Base-by-base conservation (phyloP, 2,113 vertebrate species). In the Rostratula benghalensis region DNA sequence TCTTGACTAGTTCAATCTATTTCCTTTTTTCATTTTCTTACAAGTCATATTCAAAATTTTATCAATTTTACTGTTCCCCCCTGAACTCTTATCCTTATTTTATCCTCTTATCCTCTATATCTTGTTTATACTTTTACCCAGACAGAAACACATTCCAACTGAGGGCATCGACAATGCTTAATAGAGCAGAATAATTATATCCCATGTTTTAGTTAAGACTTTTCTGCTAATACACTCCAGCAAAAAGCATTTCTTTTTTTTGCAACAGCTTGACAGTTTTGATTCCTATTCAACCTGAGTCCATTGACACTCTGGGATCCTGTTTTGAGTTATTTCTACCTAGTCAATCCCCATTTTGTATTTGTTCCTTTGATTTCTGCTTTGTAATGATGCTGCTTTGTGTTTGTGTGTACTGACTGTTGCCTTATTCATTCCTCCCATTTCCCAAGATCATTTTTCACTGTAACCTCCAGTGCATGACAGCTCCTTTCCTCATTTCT, bases 401-500 rank as follows among this genome's bases (percentile, higher is more conserved):
- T 91, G 19, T 91, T 89, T 87, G 56, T 89, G 53, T 68, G 35
- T 82, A 61, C 64, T 84, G 83, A 71, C 56, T 95, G 81, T 82
- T 87, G 69, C 93, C 65, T 91, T 95, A 94, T 59, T 95, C 74
- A 73, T 95, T 93, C 50, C 30, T 93, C 48, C 83, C 74, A 65
- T 91, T 96, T 94, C 89, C 93, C 84, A 73, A 76, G 80, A 96
- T 85, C 48, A 75, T 91, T 95, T 95, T 94, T 94, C 86, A 94
- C 57, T 91, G 81, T 73, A 96, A 79, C 54, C 87, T 95, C 89
- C 53, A 91, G 89, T 93, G 89, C 78, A 61, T 82, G 78, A 85
- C 74, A 93, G 81, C 61, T 94, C 70, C 84, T 85, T 71, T 45
- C 41, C 61, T 89, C 39, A 37, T 71, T 94, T 84, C 77, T 84